phyloP scores from a whole-genome alignment of 2,797 vertebrate genomes.

The Pelobates cultripes region DNA sequence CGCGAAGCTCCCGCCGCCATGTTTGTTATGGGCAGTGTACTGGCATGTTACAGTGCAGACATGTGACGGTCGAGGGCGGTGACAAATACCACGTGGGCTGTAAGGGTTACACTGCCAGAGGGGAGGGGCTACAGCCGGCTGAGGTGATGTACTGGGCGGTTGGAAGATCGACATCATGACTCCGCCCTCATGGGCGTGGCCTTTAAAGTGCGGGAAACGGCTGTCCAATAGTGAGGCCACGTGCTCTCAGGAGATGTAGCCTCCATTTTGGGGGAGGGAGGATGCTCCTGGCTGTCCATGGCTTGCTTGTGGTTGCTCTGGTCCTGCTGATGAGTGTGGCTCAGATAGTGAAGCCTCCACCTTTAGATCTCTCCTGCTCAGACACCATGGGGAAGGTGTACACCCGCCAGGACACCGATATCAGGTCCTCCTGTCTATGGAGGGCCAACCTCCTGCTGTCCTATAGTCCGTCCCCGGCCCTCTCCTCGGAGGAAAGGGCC shows the following conservation, averaged over 20 bases:
- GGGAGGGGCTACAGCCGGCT: neutral
- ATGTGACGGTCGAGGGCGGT: too few species aligned
- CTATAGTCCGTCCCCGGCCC: neutral
- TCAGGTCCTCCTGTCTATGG: neutral
- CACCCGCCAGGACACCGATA: neutral
- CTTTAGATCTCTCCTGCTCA: neutral
- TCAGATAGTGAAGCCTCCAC: neutral
- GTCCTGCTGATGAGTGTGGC: neutral
- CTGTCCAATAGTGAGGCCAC: neutral
- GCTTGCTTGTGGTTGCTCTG: neutral
- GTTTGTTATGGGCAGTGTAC: neutral
- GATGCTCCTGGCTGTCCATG: neutral
- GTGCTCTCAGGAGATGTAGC: neutral
- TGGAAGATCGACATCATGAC: neutral
- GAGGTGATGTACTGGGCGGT: neutral
- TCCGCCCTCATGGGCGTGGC: neutral
- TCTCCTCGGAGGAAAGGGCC: too few species aligned
- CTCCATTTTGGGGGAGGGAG: too few species aligned
- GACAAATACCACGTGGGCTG: too few species aligned
- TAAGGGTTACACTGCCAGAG: too few species aligned
- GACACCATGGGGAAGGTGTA: neutral
- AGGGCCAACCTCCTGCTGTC: neutral
- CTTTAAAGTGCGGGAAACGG: neutral
- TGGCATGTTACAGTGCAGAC: too few species aligned
- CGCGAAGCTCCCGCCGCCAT: neutral